A percentile compares a stretch with the other conserved stretches of the same genome.
Evolutionary conservation across 37 sponge, comb jelly and placozoan species (phyloP).

Genomic region (Mnemiopsis leidyi): DNA sequence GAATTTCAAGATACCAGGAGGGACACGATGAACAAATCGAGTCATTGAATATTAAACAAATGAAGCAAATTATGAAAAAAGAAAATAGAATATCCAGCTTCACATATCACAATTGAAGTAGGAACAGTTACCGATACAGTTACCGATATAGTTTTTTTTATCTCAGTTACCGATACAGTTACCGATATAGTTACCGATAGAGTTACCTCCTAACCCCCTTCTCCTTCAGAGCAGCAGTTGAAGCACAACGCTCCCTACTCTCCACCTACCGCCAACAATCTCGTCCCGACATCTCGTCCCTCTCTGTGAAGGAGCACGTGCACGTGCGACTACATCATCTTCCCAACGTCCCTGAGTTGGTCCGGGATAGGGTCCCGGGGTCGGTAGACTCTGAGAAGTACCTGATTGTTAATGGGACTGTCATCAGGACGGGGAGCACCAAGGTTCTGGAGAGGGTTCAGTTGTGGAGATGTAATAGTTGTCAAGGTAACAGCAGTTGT

Average conservation of each 20-base stretch:
- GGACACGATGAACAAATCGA: no score
- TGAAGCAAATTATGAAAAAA: no score
- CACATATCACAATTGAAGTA: no score
- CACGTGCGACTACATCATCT: conserved; percentile 29
- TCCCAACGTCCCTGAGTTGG: conserved; percentile 20
- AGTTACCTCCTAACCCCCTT: background rate
- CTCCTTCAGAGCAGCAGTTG: conserved; percentile 27
- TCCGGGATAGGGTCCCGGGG: background rate
- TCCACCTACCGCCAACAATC: background rate
- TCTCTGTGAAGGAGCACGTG: background rate
- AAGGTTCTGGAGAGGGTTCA: conserved; percentile 43
- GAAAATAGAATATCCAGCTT: no score
- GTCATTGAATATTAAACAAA: no score
- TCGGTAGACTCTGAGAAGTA: conserved; percentile 6
- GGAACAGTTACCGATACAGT: no score
- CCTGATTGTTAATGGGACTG: conserved; percentile 40
- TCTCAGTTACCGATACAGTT: no score
- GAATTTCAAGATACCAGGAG: no score
- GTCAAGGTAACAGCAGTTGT: conserved; percentile 42
- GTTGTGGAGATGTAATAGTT: conserved; percentile 2
- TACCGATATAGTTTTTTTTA: no score
- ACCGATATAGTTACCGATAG: no score
- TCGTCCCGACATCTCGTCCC: background rate
- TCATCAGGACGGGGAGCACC: conserved; percentile 15
- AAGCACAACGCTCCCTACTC: background rate